Base-by-base conservation (phyloP, 92 coral and sea anemone species). In the Scolanthus callimorphus region DNA sequence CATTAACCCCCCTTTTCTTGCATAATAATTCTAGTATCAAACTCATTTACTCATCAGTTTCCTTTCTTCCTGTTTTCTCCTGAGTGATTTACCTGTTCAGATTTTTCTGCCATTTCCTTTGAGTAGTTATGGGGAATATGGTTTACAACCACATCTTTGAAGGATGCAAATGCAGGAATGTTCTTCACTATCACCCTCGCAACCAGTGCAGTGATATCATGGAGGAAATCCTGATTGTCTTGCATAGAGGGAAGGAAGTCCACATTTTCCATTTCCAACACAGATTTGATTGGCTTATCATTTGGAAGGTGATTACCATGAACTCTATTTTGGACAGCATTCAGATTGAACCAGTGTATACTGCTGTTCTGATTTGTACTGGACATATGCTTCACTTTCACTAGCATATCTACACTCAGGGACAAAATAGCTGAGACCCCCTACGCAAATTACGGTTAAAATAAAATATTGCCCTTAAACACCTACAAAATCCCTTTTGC, bases 301-400 rank as follows among this genome's bases (percentile, higher is more conserved):
- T 72, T 55, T 31, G 63, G n/a, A 13, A 67, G 55, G 28, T 67
- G 44, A 17, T n/a, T 17, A 2, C 65, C 77, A 31, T 19, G 27
- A 15, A 62, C 60, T 4, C 75, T 63, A 34, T 84, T 73, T 59
- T 78, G 70, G 23, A 78, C 59, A 27, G 82, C 82, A 73, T 78
- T 72, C 75, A 73, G 49, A 13, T 53, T 71, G 71, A 84, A 84
- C 91, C 91, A 84, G 62, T 84, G 91, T 13, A 84, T 73, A 60
- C 78, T 67, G 45, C 59, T 78, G 47, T 84, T 84, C 45, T 75
- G 91, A 2, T 29, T 70, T 29, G 59, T 69, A 51, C 72, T 70
- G 11, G 76, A 27, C 73, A 57, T 67, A 41, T 83, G 90, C 43
- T 76, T 76, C 0, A 56, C 74, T 31, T 83, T 83, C 13, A 83